Base-by-base conservation (phyloP, 2,888 invertebrate genomes). In the Lycophotia porphyrea region DNA sequence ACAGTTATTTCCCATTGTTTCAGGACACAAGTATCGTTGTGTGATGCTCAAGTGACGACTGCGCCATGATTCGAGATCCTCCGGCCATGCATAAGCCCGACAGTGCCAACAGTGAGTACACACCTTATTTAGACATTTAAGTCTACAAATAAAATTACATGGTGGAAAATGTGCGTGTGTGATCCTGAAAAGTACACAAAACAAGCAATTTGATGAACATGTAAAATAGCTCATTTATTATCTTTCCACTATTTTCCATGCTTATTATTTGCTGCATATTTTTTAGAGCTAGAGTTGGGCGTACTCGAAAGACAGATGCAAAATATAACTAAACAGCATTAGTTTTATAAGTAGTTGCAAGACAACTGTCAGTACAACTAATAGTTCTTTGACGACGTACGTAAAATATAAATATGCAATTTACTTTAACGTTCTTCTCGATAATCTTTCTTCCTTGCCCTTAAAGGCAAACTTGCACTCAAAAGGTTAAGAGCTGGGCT, bases 81-180 rank as follows among this genome's bases (percentile, higher is more conserved):
- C 96, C 96, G 92, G 96, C 96, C 94, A 96, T 96, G 96, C 96
- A 96, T 91, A 96, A 96, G 87, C 94, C 96, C 81, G 96, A 96
- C 84, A 94, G 91, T 85, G 90, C 94, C 77, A 93, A 90, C 86
- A 95, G 96, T 96, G 88, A 95, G 96, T 95, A 82, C 47, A 74
- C n/a, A 58, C 9, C n/a, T 69, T 66, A n/a, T 55, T 52, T 44
- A 76, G 5, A 36, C 13, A 42, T 24, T 36, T 34, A 24, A 49
- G 39, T n/a, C 13, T 44, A 31, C 9, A 27, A 42, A n/a, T 42
- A 34, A 52, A 74, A 24, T 47, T 9, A 42, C 2, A 5, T 36
- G 18, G 42, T 27, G 8, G 21, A 64, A 44, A 66, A 36, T 52
- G 34, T 18, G n/a, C 15, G 24, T 18, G 13, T 27, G 31, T 24